phyloP scores from a whole-genome alignment of 35 echinoderm and acorn worm genomes.

The Stichopus chloronotus region DNA sequence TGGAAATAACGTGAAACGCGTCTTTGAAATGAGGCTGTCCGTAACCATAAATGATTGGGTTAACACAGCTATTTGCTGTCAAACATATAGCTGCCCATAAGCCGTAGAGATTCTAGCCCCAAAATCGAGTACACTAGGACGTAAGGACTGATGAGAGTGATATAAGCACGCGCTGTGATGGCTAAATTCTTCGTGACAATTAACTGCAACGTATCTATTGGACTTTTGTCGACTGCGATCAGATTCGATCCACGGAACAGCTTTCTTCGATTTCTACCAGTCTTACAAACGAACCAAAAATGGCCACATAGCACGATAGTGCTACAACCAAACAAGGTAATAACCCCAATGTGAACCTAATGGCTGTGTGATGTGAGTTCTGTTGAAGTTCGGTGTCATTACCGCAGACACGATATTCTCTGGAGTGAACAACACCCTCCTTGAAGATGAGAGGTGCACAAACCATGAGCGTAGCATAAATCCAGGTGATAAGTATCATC shows the following conservation, averaged over 20 bases:
- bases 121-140: not conserved
- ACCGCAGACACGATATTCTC: not conserved
- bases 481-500: not conserved
- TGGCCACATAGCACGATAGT: no score
- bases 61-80: not conserved
- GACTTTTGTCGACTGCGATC: not conserved
- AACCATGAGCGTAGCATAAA: not conserved
- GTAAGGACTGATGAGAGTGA: not conserved
- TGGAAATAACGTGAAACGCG: not conserved
- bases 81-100: not conserved
- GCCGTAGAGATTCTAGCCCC: not conserved
- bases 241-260: not conserved
- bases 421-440: not conserved
- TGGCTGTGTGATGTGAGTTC: not conserved
- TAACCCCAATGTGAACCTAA: no score
- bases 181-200: not conserved
- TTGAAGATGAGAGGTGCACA: not conserved
- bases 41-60: not conserved
- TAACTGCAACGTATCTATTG: not conserved
- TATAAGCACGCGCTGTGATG: not conserved
- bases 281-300: not conserved
- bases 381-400: not conserved
- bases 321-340: no score
- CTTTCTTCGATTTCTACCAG: not conserved
- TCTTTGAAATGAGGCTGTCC: not conserved